Evolutionary conservation across 2,888 invertebrate species (phyloP), one percentile per base, ranked within the genome.

Genomic region (Caenorhabditis sulstoni): DNA sequence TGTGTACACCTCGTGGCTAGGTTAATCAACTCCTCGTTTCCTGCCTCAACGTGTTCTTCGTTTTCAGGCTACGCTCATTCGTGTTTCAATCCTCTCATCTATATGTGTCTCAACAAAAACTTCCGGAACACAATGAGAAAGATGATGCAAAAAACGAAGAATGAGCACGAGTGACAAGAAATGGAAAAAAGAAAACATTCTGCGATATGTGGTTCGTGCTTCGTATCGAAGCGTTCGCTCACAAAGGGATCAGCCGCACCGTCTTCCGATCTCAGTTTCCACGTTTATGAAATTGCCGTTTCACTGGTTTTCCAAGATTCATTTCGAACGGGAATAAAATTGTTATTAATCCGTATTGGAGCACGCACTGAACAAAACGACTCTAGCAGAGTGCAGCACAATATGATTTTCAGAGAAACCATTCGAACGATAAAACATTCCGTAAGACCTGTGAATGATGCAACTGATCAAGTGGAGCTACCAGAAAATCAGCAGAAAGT

Each of bases 71-170:
- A 86, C 67, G 80, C 84, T 29, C 86, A 87, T 75, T 83, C 83
- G 14, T 85, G 86, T 52, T 86, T 87, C 84, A 87, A 87, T 61
- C 86, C 86, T 3, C 68, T 87, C 53, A 85, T 87, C 57, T 87
- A 87, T 77, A 85, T 85, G 81, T 86, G 85, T 65, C 81, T 87
- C 41, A 87, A 87, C 67, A 83, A 84, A 57, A 85, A 79, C 67
- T 87, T 87, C 79, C 83, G 87, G 2, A 75, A 61, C 12, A 87
- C 87, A 9, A 82, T 86, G 73, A 59, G 81, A 22, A 79, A 81
- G 47, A 64, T 79, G 67, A 73, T 79, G 67, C 67, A 65, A 1
- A 79, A 74, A 39, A 79, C 73, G 18, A 73, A 73, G 20, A 39
- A 55, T 23, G 74, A 73, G 22, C 62, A 65, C 20, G 77, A 77